Evolutionary conservation across 2,888 invertebrate species (phyloP).

Genomic region (Eulithis prunata): DNA sequence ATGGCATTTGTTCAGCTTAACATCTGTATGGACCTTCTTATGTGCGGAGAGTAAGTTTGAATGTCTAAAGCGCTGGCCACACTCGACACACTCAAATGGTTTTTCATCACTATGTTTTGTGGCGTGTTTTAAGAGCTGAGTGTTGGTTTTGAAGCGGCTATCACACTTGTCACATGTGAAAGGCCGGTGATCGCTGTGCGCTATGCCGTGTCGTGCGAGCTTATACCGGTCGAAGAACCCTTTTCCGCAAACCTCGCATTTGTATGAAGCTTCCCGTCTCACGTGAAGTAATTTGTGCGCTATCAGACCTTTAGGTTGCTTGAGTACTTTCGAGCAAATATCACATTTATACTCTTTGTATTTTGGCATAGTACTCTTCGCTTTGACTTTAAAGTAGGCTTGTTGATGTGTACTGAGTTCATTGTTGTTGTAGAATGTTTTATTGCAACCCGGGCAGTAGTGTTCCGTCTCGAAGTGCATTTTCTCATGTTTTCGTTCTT

Average conservation of each 20-base stretch:
- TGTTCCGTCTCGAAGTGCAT: slow-evolving; percentile 8
- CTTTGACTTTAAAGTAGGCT: slow-evolving; percentile 9
- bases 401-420: slow-evolving; percentile 3
- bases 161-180: slow-evolving; percentile 13
- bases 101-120: slow-evolving; percentile 17
- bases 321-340: slow-evolving; percentile 19
- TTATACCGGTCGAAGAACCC: slow-evolving; percentile 19
- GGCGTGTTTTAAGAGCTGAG: slow-evolving; percentile 4
- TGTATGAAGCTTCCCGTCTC: slow-evolving; percentile 7
- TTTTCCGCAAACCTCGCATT: slow-evolving; percentile 15
- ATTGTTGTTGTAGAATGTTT: not conserved
- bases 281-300: slow-evolving; percentile 14
- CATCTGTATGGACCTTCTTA: slow-evolving; percentile 18
- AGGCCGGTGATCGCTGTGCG: slow-evolving; percentile 17
- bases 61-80: slow-evolving; percentile 11
- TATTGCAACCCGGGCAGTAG: slow-evolving; percentile 14
- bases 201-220: slow-evolving; percentile 12
- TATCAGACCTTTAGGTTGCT: slow-evolving; percentile 12
- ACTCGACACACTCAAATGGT: slow-evolving; percentile 7
- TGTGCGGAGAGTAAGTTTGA: slow-evolving; percentile 12
- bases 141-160: slow-evolving; percentile 17
- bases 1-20: slow-evolving; percentile 9
- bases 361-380: slow-evolving; percentile 13
- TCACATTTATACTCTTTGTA: slow-evolving; percentile 23
- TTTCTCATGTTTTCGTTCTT: slow-evolving; percentile 14